phyloP scores from a whole-genome alignment of 1,140 invertebrate genomes.

The Halesus radiatus region DNA sequence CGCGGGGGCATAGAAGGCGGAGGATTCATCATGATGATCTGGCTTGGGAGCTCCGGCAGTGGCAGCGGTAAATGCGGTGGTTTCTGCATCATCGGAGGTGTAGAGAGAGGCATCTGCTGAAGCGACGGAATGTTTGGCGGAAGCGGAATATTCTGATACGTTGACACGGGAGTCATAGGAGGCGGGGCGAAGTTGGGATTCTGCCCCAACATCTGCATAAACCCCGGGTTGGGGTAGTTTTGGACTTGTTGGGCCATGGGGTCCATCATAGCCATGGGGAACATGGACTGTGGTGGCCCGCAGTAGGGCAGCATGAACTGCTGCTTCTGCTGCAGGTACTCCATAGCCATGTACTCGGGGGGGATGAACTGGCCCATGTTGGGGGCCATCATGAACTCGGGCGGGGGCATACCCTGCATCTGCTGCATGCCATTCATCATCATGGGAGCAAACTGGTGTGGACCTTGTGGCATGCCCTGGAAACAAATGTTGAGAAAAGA shows the following conservation, averaged over 20 bases:
- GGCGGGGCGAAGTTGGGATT: conserved; percentile 38
- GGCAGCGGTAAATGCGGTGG: neutral
- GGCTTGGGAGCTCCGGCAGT: conserved; percentile 2
- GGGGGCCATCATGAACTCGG: conserved; percentile 45
- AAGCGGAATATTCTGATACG: conserved; percentile 32
- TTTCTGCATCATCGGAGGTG: neutral
- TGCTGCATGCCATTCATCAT: conserved; percentile 38
- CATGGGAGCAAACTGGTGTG: conserved; percentile 32
- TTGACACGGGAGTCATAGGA: conserved; percentile 11
- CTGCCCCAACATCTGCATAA: conserved; percentile 24
- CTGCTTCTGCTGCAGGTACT: conserved; percentile 43
- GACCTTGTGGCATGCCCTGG: conserved; percentile 29
- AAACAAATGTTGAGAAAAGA: neutral
- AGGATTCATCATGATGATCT: conserved; percentile 8
- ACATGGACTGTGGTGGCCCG: conserved; percentile 43
- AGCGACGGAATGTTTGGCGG: conserved; percentile 11
- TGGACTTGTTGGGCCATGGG: conserved; percentile 29
- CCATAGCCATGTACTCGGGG: conserved; percentile 41
- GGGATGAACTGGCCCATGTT: conserved; percentile 21
- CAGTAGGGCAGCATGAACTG: conserved; percentile 47
- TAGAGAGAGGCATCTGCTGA: neutral
- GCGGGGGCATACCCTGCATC: conserved; percentile 12
- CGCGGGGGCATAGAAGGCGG: neutral
- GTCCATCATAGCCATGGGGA: conserved; percentile 43
- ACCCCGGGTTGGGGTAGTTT: conserved; percentile 40